Evolutionary conservation across 2,888 invertebrate genomes (phyloP), one percentile per base, ranked within the genome.

Genomic region (Macrosiphum euphorbiae): DNA sequence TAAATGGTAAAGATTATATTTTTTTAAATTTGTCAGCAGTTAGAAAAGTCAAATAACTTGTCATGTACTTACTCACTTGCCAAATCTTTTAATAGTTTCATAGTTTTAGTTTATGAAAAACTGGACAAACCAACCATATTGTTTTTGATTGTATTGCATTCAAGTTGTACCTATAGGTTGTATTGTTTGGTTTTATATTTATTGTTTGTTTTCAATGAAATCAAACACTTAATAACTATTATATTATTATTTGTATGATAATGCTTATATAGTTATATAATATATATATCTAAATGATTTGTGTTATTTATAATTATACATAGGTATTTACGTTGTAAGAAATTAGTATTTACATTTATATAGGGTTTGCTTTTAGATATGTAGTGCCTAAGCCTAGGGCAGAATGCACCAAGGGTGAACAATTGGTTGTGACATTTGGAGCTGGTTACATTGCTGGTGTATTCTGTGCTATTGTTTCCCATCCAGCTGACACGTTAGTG

Each of bases 381-480:
- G 98, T 99, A 94, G 99, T 99, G 94, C 99, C 99, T 86, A 99
- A 99, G 96, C 99, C 99, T 94, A 97, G 99, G 95, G 97, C 97
- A 86, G 97, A 98, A 88, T 99, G 99, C 96, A 96, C 97, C 55
- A 99, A 99, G 96, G 97, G 98, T 94, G 99, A 99, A 96, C 99
- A 99, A 96, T 96, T 99, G 95, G 96, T 99, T 94, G 99, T 99
- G 67, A 99, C 99, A 16, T 99, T 99, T 96, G 98, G 96, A 94
- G 97, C 97, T 95, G 97, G 99, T 95, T 99, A 99, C 96, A 99
- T 99, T 96, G 99, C 99, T 95, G 99, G 99, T 96, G 98, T 99
- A 91, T 99, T 99, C 97, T 99, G 99, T 96, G 99, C 99, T 95
- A 97, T 99, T 96, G 99, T 99, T 4, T 99, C 99, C n/a, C 99